Conservation (phyloP, 2,113 vertebrate species). For the Eptesicus fuscus region DNA sequence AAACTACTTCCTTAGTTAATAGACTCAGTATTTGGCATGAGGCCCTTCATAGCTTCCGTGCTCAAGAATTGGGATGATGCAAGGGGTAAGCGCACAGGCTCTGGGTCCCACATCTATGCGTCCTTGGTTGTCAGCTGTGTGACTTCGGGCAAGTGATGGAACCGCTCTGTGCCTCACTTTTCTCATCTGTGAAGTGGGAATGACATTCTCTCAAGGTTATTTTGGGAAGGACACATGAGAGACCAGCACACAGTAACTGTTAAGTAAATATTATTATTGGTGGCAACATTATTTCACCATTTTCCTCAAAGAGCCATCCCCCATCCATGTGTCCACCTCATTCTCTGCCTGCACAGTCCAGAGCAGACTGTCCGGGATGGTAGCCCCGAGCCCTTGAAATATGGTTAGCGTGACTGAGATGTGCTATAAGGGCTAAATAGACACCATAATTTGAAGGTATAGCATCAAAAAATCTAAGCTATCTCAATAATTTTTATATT, state of each 20-base stretch:
- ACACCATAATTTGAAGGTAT: neutral
- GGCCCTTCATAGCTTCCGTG: rapidly evolving
- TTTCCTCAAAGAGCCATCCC: neutral
- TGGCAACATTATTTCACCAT: neutral
- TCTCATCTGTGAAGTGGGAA: neutral
- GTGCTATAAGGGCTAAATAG: rapidly evolving
- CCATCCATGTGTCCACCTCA: rapidly evolving
- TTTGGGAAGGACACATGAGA: neutral
- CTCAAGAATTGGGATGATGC: neutral
- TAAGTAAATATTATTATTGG: neutral
- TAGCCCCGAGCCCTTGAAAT: neutral
- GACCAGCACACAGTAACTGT: neutral
- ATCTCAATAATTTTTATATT: neutral
- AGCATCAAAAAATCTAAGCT: neutral
- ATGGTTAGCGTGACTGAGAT: rapidly evolving
- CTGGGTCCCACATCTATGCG: rapidly evolving
- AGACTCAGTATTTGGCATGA: rapidly evolving
- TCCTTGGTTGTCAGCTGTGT: neutral
- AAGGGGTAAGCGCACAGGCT: too few relatives aligned
- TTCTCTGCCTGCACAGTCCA: neutral
- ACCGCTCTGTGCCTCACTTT: neutral
- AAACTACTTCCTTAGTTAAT: neutral
- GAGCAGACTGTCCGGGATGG: rapidly evolving
- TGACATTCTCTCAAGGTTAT: neutral
- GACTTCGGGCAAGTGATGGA: neutral